Percentiles rank a stretch among this genome's conserved stretches.
These are phyloP conservation scores for Eupeodes latifasciatus DNA, from an alignment of 2,888 invertebrate genomes.

Conservation along the genomic window DNA sequence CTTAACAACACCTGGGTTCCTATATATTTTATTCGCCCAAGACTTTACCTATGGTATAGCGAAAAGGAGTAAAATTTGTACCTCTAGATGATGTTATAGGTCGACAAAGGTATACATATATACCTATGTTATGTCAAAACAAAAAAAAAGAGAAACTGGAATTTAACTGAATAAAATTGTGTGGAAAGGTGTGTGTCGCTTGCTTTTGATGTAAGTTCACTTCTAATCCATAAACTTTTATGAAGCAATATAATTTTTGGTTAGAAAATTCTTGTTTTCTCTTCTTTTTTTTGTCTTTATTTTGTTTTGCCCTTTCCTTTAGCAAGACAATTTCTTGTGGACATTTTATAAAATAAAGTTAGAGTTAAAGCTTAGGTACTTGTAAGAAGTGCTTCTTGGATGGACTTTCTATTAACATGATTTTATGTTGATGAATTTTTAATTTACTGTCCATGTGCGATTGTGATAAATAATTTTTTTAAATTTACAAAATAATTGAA, in stretches of 20 bases:
- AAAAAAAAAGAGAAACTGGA: constrained; percentile 1
- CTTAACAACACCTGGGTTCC: constrained; percentile 56
- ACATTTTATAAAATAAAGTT: too few species aligned
- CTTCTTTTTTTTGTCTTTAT: not conserved
- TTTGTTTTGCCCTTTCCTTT: not conserved
- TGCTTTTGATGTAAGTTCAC: constrained; percentile 27
- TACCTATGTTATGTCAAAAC: not conserved
- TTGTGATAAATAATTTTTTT: too few species aligned
- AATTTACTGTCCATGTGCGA: too few species aligned
- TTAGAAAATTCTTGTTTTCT: not conserved
- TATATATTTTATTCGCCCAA: constrained; percentile 5
- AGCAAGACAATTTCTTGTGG: not conserved
- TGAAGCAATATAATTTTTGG: constrained; percentile 54
- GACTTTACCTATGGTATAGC: not conserved
- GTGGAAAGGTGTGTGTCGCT: not conserved
- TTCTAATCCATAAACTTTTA: constrained; percentile 49
- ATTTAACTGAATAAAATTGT: constrained; percentile 26
- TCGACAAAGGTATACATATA: too few species aligned
- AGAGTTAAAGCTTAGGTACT: too few species aligned
- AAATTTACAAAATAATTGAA: too few species aligned
- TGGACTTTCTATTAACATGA: not conserved
- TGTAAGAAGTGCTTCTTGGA: not conserved
- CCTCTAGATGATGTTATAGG: too few species aligned
- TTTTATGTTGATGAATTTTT: not conserved
- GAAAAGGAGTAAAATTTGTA: constrained; percentile 5